Evolutionary conservation across 2,888 invertebrate genomes (phyloP), one percentile per base, ranked within the genome.

Genomic region (Drosophila fulvimacula): DNA sequence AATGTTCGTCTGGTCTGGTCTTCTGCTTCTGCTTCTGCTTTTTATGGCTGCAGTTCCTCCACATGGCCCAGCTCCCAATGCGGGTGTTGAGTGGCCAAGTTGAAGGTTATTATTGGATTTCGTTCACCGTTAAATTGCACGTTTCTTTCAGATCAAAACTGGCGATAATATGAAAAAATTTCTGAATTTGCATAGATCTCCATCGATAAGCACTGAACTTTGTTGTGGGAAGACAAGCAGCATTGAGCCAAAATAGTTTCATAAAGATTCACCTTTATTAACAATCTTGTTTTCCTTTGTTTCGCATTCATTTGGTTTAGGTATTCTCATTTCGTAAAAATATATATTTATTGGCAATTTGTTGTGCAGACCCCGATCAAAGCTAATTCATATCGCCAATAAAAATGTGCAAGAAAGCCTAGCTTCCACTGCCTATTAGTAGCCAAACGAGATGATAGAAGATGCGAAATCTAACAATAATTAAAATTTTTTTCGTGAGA

Each of bases 181-280:
- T 41, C 9, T 30, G 13, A 39, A 76, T 76, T 65, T 76, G 62
- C 76, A 76, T 76, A 76, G 72, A 75, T 76, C 30, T 39, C 15
- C 30, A 17, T 11, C 15, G 64, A 72, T 71, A 61, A 58, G 19
- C 17, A 21, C 4, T 24, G 42, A 21, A 30, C 9, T 15, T 19
- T 34, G 10, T 34, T 51, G 36, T 34, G 24, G 38, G 11, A 30
- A 24, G 34, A 17, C 24, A 19, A 32, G 17, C 17, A 48, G 19
- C 4, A 0, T 17, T 30, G 17, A 0, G 7, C 30, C 1, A 5
- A 46, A 46, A 46, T 46, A 30, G 46, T 15, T 27, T 27, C 27
- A 27, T 5, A 48, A 3, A 30, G 48, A 13, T 17, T 48, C 30
- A 36, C 5, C 49, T 19, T 21, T 15, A 34, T 51, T 51, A 34